phyloP scores from a whole-genome alignment of 2,797 vertebrate species.

The Molossus molossus region DNA sequence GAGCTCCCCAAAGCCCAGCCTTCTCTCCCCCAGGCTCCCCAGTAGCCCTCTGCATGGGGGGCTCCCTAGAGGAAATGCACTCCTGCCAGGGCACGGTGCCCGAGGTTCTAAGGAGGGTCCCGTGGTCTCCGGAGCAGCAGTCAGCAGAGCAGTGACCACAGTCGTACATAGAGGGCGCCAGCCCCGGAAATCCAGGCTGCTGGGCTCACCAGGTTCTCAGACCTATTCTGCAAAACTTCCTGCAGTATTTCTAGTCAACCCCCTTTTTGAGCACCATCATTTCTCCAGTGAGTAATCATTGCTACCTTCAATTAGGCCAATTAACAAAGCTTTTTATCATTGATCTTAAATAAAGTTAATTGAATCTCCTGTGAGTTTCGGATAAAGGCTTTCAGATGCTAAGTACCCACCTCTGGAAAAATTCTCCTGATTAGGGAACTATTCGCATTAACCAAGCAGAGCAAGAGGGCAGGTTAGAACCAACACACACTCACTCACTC shows the following conservation, averaged over 20 bases:
- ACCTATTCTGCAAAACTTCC: not conserved
- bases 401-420: not conserved
- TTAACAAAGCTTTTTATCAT: conserved; percentile 53
- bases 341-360: conserved; percentile 57
- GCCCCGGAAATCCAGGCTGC: not conserved
- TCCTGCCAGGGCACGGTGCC: not conserved
- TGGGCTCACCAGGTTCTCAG: not conserved
- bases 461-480: not conserved
- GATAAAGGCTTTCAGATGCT: conserved; percentile 13
- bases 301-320: not conserved
- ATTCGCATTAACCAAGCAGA: not conserved
- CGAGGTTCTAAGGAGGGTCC: not conserved
- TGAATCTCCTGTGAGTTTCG: conserved; percentile 36
- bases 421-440: not conserved
- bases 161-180: not conserved
- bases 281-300: conserved; percentile 4
- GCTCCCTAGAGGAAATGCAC: no score
- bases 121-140: no score
- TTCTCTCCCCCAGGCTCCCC: not conserved
- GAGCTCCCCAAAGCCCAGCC: not conserved
- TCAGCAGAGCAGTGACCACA: not conserved
- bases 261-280: not conserved
- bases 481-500: not conserved
- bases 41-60: not conserved
- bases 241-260: not conserved